Evolutionary conservation across 1,140 invertebrate species (phyloP), one percentile per base, ranked within the genome.

Genomic region (Drosophila seguyi): DNA sequence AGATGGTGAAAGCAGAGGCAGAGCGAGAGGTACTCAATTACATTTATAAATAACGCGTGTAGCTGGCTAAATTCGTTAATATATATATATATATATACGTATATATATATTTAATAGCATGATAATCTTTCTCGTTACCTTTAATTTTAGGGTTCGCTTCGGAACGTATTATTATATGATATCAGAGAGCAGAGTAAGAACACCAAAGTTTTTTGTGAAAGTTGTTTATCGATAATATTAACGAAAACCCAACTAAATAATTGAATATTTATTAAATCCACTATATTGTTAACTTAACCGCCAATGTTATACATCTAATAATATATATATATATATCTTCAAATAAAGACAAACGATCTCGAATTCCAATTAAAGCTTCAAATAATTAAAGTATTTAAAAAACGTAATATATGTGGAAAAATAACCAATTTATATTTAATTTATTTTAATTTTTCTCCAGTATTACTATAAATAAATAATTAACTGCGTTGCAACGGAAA

Each of bases 281-380:
- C 18, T 53, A 47, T 75, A 86, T 79, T 86, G 82, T 81, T 86
- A 86, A 75, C 66, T 81, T 86, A 86, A 79, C 66, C 79, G 60
- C 58, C 57, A 74, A 87, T 76, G 83, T 87, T 87, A 85, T 66
- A 66, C 45, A 56, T 61, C 56, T 60, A 48, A 48, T 48, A 48
- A 47, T 47, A 47, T 45, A 59, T 29, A 29, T 42, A 42, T n/a
- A 41, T 60, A 60, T 61, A 61, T 75, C 56, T 79, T 69, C 50
- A 65, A 79, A 73, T 67, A 68, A 84, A 68, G 60, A 58, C 13
- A 75, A 84, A 71, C 52, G 68, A 80, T 69, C 57, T 62, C 58
- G 71, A 80, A 67, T 52, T 68, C 59, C 29, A 52, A 62, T n/a
- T n/a, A 13, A 27, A 50, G 27, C 22, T 11, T 14, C 2, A 7